phyloP scores from a whole-genome alignment of 2,888 invertebrate species.

The Encarsia formosa region DNA sequence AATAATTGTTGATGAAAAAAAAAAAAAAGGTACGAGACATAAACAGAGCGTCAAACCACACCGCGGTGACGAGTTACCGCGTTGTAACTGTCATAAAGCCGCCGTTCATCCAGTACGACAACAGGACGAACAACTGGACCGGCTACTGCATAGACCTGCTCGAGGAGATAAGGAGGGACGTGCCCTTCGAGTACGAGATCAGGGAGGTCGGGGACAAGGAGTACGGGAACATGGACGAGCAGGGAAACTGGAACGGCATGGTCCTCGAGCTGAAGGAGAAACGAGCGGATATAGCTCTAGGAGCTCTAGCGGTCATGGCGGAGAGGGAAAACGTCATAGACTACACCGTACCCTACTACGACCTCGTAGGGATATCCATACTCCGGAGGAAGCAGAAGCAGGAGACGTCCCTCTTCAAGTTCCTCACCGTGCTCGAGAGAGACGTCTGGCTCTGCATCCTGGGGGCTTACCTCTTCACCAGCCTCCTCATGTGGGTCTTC shows the following conservation, averaged over 20 bases:
- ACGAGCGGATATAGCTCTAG: conserved; percentile 89
- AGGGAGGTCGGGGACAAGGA: conserved; percentile 73
- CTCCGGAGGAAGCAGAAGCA: conserved; percentile 88
- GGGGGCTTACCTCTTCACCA: conserved; percentile 91
- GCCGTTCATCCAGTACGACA: conserved; percentile 75
- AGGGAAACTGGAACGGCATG: conserved; percentile 81
- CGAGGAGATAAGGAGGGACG: conserved; percentile 75
- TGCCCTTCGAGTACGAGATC: conserved; percentile 89
- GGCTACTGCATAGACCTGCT: conserved; percentile 96
- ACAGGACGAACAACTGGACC: conserved; percentile 51
- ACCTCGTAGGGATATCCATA: conserved; percentile 94
- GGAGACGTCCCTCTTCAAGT: conserved; percentile 91
- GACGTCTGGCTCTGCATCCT: conserved; percentile 96
- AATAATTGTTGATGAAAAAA: too few species aligned
- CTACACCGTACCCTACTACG: conserved; percentile 97
- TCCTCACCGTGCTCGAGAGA: conserved; percentile 90
- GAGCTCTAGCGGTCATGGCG: conserved; percentile 94
- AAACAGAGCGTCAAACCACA: conserved; percentile 63
- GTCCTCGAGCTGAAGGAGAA: conserved; percentile 77
- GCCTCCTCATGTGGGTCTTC: conserved; percentile 92
- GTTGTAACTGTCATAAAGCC: conserved; percentile 83
- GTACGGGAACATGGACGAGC: conserved; percentile 86
- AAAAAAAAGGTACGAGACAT: conserved; percentile 35
- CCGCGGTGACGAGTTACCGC: conserved; percentile 79
- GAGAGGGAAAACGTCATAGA: conserved; percentile 95